These are phyloP conservation scores for Passer domesticus DNA, from an alignment of 2,113 vertebrate species.

Conservation along the genomic window DNA sequence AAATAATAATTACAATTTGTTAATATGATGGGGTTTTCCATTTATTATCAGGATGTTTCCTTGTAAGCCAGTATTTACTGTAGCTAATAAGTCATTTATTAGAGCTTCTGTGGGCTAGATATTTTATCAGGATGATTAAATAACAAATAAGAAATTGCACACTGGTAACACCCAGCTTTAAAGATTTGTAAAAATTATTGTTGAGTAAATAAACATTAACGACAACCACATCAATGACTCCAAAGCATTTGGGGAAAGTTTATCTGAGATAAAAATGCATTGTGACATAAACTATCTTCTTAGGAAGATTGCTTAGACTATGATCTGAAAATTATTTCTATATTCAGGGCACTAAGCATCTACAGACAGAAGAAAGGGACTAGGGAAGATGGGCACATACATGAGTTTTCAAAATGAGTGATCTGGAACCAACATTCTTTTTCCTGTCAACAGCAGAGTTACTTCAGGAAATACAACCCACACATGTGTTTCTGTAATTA, in stretches of 20 bases:
- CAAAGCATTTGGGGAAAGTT: neutral
- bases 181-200: constrained; percentile 17
- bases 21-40: neutral
- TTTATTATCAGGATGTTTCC: constrained; percentile 6
- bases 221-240: neutral
- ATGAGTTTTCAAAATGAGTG: neutral
- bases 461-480: neutral
- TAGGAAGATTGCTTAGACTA: neutral
- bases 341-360: neutral
- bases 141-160: constrained; percentile 49
- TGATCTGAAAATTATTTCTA: neutral
- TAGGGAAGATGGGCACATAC: neutral
- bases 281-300: neutral
- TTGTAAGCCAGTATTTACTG: constrained; percentile 2
- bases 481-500: neutral
- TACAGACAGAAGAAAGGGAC: neutral
- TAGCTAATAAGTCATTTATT: constrained; percentile 34
- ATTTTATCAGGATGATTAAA: constrained; percentile 50
- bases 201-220: constrained; percentile 14
- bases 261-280: neutral
- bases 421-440: neutral
- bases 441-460: neutral
- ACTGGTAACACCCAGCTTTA: constrained; percentile 16
- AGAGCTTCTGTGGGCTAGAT: neutral
- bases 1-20: neutral